Evolutionary conservation across 2,113 vertebrate genomes (phyloP).

Genomic region (Atractosteus spatula): DNA sequence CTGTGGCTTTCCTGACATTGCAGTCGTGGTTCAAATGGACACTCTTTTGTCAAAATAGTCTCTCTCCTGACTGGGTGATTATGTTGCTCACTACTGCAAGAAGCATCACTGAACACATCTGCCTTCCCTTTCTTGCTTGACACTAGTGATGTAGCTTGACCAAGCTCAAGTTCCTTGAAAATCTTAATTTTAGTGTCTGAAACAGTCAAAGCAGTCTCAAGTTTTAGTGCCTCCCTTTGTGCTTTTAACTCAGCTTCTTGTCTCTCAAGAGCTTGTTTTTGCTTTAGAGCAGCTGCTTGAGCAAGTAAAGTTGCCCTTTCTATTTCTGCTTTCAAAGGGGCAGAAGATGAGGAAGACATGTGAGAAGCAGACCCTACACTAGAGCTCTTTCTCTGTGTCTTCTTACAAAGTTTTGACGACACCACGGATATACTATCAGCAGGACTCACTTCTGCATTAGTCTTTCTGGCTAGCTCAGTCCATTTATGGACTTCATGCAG

Average conservation of each 20-base stretch:
- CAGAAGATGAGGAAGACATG: not conserved
- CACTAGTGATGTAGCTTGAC: not conserved
- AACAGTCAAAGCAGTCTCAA: conserved; percentile 9
- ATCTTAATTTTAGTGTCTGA: conserved; percentile 18
- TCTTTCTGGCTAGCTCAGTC: too few relatives aligned
- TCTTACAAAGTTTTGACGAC: too few relatives aligned
- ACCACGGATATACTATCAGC: too few relatives aligned
- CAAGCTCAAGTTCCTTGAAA: not conserved
- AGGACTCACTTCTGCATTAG: too few relatives aligned
- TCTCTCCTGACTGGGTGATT: too few relatives aligned
- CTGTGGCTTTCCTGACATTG: too few relatives aligned
- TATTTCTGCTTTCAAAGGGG: conserved; percentile 2
- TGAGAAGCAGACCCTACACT: too few relatives aligned
- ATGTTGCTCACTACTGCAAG: not conserved
- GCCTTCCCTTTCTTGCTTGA: not conserved
- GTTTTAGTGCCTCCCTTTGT: conserved; percentile 13
- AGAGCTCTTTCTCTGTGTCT: too few relatives aligned
- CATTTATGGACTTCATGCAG: too few relatives aligned
- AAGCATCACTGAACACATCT: not conserved
- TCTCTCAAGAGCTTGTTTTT: conserved; percentile 9
- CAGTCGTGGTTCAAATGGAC: too few relatives aligned
- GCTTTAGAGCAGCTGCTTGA: conserved; percentile 17
- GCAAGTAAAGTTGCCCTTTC: conserved; percentile 9
- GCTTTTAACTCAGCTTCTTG: conserved; percentile 17
- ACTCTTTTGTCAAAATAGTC: too few relatives aligned